Percentiles rank a stretch among this genome's conserved stretches.
Conservation (phyloP, 2,113 vertebrate genomes). For the Clupea harengus region DNA sequence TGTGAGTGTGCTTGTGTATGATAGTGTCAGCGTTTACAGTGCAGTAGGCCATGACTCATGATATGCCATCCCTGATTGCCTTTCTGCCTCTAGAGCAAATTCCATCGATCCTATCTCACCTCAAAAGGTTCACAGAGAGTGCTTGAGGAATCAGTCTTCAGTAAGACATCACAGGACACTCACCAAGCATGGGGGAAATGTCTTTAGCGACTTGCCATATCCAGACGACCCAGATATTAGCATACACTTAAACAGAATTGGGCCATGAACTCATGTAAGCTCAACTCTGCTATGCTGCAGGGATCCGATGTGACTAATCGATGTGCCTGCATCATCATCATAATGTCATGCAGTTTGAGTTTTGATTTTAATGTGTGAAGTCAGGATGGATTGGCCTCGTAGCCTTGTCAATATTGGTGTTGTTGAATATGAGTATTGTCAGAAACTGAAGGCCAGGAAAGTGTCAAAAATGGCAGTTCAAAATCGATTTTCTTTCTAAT, state of each 20-base stretch:
- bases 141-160: background rate
- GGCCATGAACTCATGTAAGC: background rate
- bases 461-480: background rate
- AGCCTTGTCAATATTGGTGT: too few species aligned
- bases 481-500: background rate
- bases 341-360: background rate
- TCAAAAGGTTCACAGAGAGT: background rate
- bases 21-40: conserved; percentile 14
- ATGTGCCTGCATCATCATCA: background rate
- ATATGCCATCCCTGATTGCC: conserved; percentile 13
- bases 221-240: background rate
- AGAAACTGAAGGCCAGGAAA: too few species aligned
- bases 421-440: too few species aligned
- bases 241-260: background rate
- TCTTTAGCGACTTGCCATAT: background rate
- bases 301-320: background rate
- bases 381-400: background rate
- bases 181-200: background rate
- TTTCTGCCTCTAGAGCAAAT: conserved; percentile 10
- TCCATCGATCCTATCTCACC: conserved; percentile 7
- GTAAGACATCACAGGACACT: background rate
- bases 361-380: background rate
- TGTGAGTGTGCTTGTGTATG: background rate
- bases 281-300: background rate
- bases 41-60: conserved; percentile 6